A percentile compares a stretch with the other conserved stretches of the same genome.
These are phyloP conservation scores for Exocentrus adspersus DNA, from an alignment of 2,888 invertebrate species.

Conservation along the genomic window DNA sequence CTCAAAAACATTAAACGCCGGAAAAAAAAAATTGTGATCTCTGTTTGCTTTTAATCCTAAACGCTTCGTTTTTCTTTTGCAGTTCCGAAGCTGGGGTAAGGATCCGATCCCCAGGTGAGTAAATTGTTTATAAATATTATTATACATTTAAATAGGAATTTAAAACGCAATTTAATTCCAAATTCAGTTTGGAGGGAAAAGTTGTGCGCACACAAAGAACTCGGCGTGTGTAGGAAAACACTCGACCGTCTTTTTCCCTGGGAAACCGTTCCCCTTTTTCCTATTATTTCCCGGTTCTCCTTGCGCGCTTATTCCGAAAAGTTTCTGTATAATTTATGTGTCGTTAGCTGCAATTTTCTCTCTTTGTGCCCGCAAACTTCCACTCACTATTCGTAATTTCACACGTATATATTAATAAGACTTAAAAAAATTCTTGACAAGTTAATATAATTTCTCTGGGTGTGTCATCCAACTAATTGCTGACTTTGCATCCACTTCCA, in stretches of 20 bases:
- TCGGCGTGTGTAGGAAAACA: constrained; percentile 28
- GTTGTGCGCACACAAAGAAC: constrained; percentile 13
- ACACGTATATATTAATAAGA: no score
- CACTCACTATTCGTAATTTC: no score
- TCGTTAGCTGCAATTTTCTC: constrained; percentile 51
- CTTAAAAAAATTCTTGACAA: no score
- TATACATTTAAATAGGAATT: constrained; percentile 25
- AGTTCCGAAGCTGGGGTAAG: background rate
- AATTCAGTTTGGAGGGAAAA: constrained; percentile 17
- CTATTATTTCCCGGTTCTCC: constrained; percentile 55
- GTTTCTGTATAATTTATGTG: constrained; percentile 58
- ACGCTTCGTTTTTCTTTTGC: constrained; percentile 15
- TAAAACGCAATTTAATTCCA: constrained; percentile 26
- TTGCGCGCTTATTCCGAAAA: constrained; percentile 49
- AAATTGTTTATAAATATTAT: constrained; percentile 25
- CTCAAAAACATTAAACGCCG: no score
- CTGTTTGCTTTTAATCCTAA: background rate
- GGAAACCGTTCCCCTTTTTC: constrained; percentile 48
- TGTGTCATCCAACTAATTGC: no score
- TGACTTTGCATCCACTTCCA: no score
- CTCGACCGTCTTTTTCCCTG: constrained; percentile 30
- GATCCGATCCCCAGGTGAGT: constrained; percentile 8
- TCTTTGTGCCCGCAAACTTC: constrained; percentile 36
- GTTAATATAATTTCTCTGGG: no score
- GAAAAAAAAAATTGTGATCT: background rate